A percentile compares a stretch with the other conserved stretches of the same genome.
Evolutionary conservation across 2,888 invertebrate genomes (phyloP).

Genomic region (Anticlea derivata): DNA sequence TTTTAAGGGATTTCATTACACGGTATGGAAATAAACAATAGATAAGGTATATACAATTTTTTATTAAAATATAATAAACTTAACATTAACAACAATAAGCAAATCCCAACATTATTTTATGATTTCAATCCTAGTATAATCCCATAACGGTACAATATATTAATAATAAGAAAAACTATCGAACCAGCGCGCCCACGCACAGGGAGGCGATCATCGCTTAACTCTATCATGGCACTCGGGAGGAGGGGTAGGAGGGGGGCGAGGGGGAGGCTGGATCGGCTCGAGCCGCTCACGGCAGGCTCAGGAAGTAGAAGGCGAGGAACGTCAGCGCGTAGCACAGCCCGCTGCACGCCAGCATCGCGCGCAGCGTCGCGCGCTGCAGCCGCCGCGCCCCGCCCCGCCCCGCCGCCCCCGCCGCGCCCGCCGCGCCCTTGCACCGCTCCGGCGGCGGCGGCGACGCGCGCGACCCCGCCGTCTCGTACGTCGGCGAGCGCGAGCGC

Average conservation of each 20-base stretch:
- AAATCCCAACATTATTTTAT: not conserved
- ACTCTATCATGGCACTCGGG: not conserved
- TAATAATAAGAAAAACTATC: not conserved
- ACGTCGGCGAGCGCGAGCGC: constrained; percentile 30
- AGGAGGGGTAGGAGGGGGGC: not conserved
- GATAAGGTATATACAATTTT: too few species aligned
- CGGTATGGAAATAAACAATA: too few species aligned
- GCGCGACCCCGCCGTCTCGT: constrained; percentile 36
- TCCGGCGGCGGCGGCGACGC: constrained; percentile 43
- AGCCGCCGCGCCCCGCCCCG: constrained; percentile 68
- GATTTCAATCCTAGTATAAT: not conserved
- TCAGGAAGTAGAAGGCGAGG: constrained; percentile 72
- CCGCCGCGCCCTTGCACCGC: constrained; percentile 60
- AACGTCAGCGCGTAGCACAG: constrained; percentile 65
- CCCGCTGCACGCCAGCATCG: constrained; percentile 82
- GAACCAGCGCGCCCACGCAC: not conserved
- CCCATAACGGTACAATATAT: too few species aligned
- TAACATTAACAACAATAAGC: constrained; percentile 1
- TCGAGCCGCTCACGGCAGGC: constrained; percentile 55
- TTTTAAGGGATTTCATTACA: too few species aligned
- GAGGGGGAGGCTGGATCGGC: not conserved
- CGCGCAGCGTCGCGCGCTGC: constrained; percentile 69
- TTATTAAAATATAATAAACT: not conserved
- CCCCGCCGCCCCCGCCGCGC: constrained; percentile 59
- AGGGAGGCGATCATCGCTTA: not conserved